Evolutionary conservation across 2,888 invertebrate genomes (phyloP), one percentile per base, ranked within the genome.

Genomic region (Thelaira solivaga): DNA sequence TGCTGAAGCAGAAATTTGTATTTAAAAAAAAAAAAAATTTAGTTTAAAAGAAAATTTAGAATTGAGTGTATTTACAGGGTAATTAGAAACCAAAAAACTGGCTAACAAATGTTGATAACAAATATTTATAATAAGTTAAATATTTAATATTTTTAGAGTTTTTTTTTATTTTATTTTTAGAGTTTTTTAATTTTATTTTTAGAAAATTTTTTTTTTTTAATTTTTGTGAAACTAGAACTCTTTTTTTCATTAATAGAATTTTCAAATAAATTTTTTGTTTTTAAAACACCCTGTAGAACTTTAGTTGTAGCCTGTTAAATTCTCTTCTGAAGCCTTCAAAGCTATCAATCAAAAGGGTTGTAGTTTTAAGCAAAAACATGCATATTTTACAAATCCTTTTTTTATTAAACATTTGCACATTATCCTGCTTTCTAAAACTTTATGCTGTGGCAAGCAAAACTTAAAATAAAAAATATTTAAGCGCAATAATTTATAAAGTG

Each of bases 1-100:
- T 88, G 88, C 83, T 80, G 79, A 74, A 39, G 74, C 55, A 72
- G 72, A 75, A 69, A 39, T 69, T 72, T 64, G 49, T 36, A 31
- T 68, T 69, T 41, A 39, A 62, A 16, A n/a, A 26, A 13, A n/a
- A n/a, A 39, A 61, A 62, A 16, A 47, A 16, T 39, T 10, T n/a
- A 8, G 26, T 59, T 26, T 16, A 43, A 61, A 57, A 31, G 34
- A 36, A 39, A 4, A 36, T 36, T 18, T 11, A 45, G 51, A 53
- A 62, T 22, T 59, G 16, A 45, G 8, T 55, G n/a, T 55, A 43
- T 71, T 78, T 80, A 82, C 80, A 82, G 82, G 81, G 82, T 82
- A 74, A 64, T 61, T 51, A 62, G 73, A 74, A 51, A 71, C 77
- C 73, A 13, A 65, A 29, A 65, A 20, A 49, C 67, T 53, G 67